phyloP scores from a whole-genome alignment of 1,140 invertebrate genomes.

The Acromyrmex echinatior region DNA sequence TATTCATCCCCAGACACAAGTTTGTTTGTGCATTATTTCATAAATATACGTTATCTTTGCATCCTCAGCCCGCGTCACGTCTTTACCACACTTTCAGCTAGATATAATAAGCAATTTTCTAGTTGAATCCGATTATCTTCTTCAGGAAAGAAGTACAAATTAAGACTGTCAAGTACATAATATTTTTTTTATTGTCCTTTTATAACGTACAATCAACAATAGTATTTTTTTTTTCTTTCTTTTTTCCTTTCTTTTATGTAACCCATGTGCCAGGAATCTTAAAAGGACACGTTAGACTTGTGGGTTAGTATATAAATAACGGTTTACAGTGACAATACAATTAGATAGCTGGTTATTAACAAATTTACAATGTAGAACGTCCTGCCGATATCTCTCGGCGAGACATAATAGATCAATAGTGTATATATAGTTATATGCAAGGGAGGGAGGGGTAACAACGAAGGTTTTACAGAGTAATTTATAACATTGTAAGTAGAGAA shows the following conservation, averaged over 20 bases:
- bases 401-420: not conserved
- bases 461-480: constrained; percentile 46
- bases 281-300: constrained; percentile 72
- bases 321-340: constrained; percentile 64
- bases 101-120: not conserved
- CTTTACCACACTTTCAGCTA: not conserved
- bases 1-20: constrained; percentile 32
- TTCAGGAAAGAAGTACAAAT: not conserved
- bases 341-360: constrained; percentile 63
- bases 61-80: constrained; percentile 32
- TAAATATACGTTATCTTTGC: constrained; percentile 56
- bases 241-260: constrained; percentile 29
- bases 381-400: not conserved
- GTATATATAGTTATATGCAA: constrained; percentile 33
- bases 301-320: constrained; percentile 67
- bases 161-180: constrained; percentile 42
- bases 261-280: constrained; percentile 63
- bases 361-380: constrained; percentile 61
- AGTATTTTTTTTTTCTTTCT: not conserved
- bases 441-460: constrained; percentile 33
- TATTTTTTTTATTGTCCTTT: constrained; percentile 79
- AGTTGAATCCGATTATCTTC: not conserved
- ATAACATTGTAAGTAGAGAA: constrained; percentile 49
- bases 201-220: constrained; percentile 78
- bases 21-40: constrained; percentile 70